phyloP scores from a whole-genome alignment of 2,888 invertebrate species.

The Gymnoscelis rufifasciata region DNA sequence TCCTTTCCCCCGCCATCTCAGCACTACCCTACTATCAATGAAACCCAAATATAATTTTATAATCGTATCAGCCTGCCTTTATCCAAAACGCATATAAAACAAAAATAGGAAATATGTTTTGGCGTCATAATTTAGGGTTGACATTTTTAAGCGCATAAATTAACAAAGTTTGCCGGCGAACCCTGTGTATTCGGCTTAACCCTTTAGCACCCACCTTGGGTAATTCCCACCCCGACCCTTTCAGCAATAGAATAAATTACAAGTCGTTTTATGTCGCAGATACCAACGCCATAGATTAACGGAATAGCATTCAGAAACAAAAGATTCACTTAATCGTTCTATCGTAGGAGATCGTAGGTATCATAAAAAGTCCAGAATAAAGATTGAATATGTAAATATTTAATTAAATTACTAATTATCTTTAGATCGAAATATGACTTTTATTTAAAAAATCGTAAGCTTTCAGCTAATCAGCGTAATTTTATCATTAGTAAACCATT shows the following conservation, averaged over 20 bases:
- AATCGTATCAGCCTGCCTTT: slow-evolving; percentile 16
- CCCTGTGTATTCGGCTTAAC: slow-evolving; percentile 78
- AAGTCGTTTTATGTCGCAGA: slow-evolving; percentile 77
- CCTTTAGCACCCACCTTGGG: slow-evolving; percentile 80
- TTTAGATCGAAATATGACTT: too few species aligned
- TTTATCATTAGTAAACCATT: too few species aligned
- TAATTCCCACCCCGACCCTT: slow-evolving; percentile 79
- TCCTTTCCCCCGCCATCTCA: too few species aligned
- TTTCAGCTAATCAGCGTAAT: not conserved
- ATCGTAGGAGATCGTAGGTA: too few species aligned
- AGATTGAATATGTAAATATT: too few species aligned
- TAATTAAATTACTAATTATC: too few species aligned
- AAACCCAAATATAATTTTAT: too few species aligned
- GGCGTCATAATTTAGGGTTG: slow-evolving; percentile 78
- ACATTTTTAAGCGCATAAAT: slow-evolving; percentile 80
- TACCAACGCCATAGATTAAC: slow-evolving; percentile 42
- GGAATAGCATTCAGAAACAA: not conserved
- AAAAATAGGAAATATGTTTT: slow-evolving; percentile 75
- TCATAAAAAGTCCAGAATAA: too few species aligned
- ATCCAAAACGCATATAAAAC: slow-evolving; percentile 52
- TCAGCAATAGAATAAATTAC: slow-evolving; percentile 80
- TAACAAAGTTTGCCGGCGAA: slow-evolving; percentile 76
- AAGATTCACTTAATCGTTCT: slow-evolving; percentile 4
- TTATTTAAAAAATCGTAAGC: too few species aligned
- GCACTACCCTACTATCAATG: too few species aligned